A percentile compares a stretch with the other conserved stretches of the same genome.
These are phyloP conservation scores for Dendrocincla fuliginosa DNA, from an alignment of 2,797 vertebrate genomes.

Conservation along the genomic window DNA sequence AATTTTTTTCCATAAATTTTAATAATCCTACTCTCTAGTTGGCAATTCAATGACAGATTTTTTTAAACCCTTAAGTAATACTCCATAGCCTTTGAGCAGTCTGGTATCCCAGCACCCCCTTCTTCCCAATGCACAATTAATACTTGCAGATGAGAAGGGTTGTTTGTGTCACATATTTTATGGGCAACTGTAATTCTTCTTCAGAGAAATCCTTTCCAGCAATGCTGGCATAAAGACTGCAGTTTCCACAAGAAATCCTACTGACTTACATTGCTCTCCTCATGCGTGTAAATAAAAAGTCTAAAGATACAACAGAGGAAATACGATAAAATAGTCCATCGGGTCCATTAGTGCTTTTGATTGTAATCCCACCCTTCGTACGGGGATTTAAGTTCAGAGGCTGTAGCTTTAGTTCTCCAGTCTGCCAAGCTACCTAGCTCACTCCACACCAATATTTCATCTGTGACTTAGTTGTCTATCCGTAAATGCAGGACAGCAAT, in stretches of 20 bases:
- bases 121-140: background rate
- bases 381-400: background rate
- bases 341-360: background rate
- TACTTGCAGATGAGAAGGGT: background rate
- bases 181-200: background rate
- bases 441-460: background rate
- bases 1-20: slow-evolving; percentile 10
- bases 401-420: background rate
- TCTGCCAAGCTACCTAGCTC: background rate
- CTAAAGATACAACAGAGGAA: background rate
- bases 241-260: background rate
- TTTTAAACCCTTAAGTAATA: slow-evolving; percentile 17
- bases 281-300: background rate
- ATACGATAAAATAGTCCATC: background rate
- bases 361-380: background rate
- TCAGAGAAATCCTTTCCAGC: slow-evolving; percentile 3
- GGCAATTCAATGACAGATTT: background rate
- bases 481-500: background rate
- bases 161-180: slow-evolving; percentile 27
- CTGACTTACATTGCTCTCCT: background rate
- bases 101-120: background rate
- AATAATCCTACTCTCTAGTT: background rate
- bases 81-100: background rate
- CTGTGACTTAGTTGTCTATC: background rate
- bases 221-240: background rate